Conservation (phyloP, 2,113 vertebrate species). For the Helogale parvula region DNA sequence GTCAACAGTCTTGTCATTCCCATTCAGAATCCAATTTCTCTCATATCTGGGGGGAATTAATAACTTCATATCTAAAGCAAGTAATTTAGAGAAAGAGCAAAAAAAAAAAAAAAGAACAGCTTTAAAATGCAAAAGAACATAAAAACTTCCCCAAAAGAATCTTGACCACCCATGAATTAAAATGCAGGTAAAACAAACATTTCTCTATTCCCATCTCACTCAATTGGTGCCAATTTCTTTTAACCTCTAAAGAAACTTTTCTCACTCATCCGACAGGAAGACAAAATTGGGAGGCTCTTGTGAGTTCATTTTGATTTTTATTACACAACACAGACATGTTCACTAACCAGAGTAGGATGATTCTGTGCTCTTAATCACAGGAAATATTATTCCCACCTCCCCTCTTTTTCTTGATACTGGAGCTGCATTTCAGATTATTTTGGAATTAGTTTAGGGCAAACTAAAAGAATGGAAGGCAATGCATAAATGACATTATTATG, state of each 20-base stretch:
- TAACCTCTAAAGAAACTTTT: not conserved
- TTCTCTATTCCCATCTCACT: not conserved
- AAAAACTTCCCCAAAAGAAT: not conserved
- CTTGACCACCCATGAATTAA: not conserved
- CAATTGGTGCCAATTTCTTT: not conserved
- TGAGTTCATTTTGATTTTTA: conserved; percentile 62
- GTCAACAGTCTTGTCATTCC: not conserved
- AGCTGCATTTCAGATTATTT: not conserved
- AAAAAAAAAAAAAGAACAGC: not conserved
- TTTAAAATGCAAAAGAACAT: not conserved
- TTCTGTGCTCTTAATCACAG: not conserved
- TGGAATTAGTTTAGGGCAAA: not conserved
- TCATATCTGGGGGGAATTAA: not conserved
- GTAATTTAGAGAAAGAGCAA: not conserved
- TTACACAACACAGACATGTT: not conserved
- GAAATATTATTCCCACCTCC: not conserved
- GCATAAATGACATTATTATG: not conserved
- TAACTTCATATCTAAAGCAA: conserved; percentile 3
- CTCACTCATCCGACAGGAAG: conserved; percentile 15
- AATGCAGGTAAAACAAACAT: not conserved
- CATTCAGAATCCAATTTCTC: conserved; percentile 16
- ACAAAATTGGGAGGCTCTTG: conserved; percentile 30
- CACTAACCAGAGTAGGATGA: conserved; percentile 14
- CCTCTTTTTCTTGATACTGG: not conserved
- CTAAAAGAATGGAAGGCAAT: not conserved